A percentile compares a stretch with the other conserved stretches of the same genome.
Evolutionary conservation across 2,797 vertebrate genomes (phyloP).

Genomic region (Acropternis orthonyx): DNA sequence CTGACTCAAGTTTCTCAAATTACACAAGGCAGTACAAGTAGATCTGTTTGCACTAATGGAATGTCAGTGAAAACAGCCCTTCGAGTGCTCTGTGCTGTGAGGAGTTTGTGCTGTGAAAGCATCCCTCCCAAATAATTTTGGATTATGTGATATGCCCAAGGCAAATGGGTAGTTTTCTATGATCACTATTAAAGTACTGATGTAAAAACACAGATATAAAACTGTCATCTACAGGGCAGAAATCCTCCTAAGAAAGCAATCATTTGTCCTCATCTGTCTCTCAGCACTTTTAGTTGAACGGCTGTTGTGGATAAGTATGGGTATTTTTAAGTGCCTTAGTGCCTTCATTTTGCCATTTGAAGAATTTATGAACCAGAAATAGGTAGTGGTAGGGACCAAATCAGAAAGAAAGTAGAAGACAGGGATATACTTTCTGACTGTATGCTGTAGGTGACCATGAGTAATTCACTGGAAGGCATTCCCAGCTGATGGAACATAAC

Average conservation of each 20-base stretch:
- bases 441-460: not conserved
- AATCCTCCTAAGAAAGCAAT: not conserved
- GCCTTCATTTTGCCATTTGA: not conserved
- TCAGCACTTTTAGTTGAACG: not conserved
- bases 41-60: not conserved
- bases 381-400: not conserved
- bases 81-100: not conserved
- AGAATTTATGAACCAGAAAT: not conserved
- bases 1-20: conserved; percentile 12
- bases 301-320: not conserved
- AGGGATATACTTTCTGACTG: not conserved
- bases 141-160: conserved; percentile 9
- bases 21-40: conserved; percentile 22
- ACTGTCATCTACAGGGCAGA: not conserved
- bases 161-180: conserved; percentile 4
- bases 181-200: conserved; percentile 10
- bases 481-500: not conserved
- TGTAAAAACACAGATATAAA: not conserved
- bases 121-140: conserved; percentile 30
- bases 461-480: not conserved
- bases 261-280: not conserved
- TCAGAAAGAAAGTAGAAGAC: not conserved
- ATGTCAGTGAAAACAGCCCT: conserved; percentile 35
- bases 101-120: not conserved
- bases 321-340: not conserved